Conservation (phyloP, 2,888 invertebrate genomes). For the Salticus scenicus region DNA sequence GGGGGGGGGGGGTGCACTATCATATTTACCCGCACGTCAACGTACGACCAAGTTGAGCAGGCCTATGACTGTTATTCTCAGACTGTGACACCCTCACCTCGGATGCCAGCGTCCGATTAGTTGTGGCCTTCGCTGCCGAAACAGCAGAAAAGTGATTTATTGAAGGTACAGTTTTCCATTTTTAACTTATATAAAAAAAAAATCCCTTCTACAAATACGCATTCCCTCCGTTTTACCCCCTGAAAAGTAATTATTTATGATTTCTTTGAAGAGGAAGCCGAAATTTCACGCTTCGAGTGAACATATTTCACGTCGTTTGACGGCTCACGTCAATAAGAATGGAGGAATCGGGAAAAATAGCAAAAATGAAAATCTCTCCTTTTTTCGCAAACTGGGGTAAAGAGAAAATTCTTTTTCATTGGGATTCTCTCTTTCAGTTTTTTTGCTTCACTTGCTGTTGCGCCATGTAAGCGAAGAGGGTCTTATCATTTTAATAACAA, state of each 20-base stretch:
- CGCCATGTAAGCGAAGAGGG: constrained; percentile 38
- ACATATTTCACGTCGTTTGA: constrained; percentile 63
- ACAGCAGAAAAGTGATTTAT: constrained; percentile 21
- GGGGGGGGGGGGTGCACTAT: too few relatives aligned
- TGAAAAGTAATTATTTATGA: constrained; percentile 69
- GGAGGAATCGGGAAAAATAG: constrained; percentile 22
- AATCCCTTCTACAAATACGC: constrained; percentile 26
- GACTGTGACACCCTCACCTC: constrained; percentile 27
- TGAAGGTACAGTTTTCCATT: constrained; percentile 17
- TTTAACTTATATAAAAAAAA: constrained; percentile 5
- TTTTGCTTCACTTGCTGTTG: constrained; percentile 1
- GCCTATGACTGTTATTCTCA: too few relatives aligned
- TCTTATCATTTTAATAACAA: constrained; percentile 67
- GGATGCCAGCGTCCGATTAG: constrained; percentile 29
- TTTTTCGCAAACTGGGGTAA: constrained; percentile 44
- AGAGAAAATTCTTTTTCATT: constrained; percentile 22
- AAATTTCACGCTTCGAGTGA: constrained; percentile 63
- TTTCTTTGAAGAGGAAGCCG: constrained; percentile 70
- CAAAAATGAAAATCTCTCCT: constrained; percentile 33
- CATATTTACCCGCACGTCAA: too few relatives aligned
- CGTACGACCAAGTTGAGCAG: too few relatives aligned
- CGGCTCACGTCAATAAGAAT: constrained; percentile 55
- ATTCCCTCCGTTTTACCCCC: constrained; percentile 26
- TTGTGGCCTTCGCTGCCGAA: constrained; percentile 45
- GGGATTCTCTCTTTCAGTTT: not conserved